Evolutionary conservation across 1,140 invertebrate species (phyloP).

Genomic region (Procambarus virginalis): DNA sequence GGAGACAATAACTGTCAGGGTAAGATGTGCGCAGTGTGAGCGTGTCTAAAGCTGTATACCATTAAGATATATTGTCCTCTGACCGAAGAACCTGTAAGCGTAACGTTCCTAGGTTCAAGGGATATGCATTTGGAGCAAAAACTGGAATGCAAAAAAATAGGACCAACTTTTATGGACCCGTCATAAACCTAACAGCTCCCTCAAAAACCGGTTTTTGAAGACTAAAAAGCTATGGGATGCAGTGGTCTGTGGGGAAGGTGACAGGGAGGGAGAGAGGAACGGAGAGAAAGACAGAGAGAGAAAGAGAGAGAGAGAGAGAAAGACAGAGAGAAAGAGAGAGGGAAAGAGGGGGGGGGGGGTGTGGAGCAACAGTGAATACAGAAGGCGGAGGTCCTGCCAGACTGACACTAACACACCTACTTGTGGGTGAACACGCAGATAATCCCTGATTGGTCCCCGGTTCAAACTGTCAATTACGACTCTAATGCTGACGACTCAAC

Average conservation of each 20-base stretch:
- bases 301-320: too few relatives aligned
- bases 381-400: background rate
- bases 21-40: too few relatives aligned
- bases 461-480: conserved; percentile 36
- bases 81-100: background rate
- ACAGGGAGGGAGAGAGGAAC: conserved; percentile 5
- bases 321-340: too few relatives aligned
- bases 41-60: background rate
- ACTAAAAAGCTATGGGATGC: conserved; percentile 33
- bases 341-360: too few relatives aligned
- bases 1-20: too few relatives aligned
- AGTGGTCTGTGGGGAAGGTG: conserved; percentile 29
- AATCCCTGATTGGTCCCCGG: conserved; percentile 10
- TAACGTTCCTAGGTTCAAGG: background rate
- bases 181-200: conserved; percentile 41
- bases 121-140: conserved; percentile 10
- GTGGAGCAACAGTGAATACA: too few relatives aligned
- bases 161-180: conserved; percentile 38
- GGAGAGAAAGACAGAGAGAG: background rate
- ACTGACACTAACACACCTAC: conserved; percentile 24
- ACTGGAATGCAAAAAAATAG: background rate
- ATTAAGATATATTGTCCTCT: background rate
- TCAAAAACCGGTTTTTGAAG: conserved; percentile 17
- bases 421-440: conserved; percentile 1
- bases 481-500: conserved; percentile 18